These are phyloP conservation scores for Melanotaenia trifasciata DNA, from an alignment of 2,797 vertebrate species.

Conservation along the genomic window DNA sequence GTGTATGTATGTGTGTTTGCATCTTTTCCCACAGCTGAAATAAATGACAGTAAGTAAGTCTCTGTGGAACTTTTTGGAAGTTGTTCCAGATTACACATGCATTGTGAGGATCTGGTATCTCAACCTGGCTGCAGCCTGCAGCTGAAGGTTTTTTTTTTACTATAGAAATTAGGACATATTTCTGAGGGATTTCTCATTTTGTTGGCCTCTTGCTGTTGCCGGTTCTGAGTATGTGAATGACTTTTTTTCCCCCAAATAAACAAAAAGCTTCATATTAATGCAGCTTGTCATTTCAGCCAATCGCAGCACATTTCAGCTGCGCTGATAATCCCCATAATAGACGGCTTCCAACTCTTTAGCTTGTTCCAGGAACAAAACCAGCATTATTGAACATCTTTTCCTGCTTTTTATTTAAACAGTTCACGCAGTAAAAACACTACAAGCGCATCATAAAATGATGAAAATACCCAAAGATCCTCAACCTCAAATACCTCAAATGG, in stretches of 20 bases:
- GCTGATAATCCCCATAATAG: conserved; percentile 31
- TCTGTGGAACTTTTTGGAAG: background rate
- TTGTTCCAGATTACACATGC: conserved; percentile 5
- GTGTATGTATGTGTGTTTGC: conserved; percentile 37
- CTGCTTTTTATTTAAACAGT: conserved; percentile 26
- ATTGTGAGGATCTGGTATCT: conserved; percentile 6
- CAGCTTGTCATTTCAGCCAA: conserved; percentile 15
- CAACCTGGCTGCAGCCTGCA: background rate
- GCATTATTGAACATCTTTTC: conserved; percentile 19
- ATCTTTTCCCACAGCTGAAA: conserved; percentile 33
- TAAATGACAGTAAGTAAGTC: conserved; percentile 13
- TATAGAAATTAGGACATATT: background rate
- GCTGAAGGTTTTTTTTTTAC: background rate
- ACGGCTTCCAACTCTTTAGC: conserved; percentile 21
- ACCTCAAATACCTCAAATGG: no score
- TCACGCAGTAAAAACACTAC: background rate
- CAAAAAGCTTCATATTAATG: conserved; percentile 27
- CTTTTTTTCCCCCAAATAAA: background rate
- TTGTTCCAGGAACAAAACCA: conserved; percentile 15
- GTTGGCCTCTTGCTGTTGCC: conserved; percentile 34
- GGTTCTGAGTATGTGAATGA: conserved; percentile 15
- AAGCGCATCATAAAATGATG: background rate
- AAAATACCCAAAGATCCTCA: no score
- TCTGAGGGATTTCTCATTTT: background rate
- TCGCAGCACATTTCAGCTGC: conserved; percentile 28